phyloP scores from a whole-genome alignment of 64 coral and sea anemone genomes.

The Astreopora myriophthalma region DNA sequence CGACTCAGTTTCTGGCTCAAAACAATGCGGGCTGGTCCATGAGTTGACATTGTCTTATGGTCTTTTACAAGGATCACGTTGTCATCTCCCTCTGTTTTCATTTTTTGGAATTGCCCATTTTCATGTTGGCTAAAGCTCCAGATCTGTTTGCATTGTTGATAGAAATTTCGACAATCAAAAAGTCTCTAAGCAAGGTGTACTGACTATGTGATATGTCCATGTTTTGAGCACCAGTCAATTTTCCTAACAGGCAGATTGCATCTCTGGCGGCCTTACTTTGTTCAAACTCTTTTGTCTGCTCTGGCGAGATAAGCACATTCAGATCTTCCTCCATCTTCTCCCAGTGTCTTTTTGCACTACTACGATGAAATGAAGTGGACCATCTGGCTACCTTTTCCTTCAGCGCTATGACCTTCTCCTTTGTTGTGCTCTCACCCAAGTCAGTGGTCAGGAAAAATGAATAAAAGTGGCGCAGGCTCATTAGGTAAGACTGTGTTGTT shows the following conservation, averaged over 20 bases:
- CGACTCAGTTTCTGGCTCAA: slow-evolving; percentile 14
- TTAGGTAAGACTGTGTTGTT: background rate
- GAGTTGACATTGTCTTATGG: slow-evolving; percentile 47
- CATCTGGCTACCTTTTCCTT: slow-evolving; percentile 50
- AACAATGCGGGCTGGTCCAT: slow-evolving; percentile 58
- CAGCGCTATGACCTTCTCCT: slow-evolving; percentile 23
- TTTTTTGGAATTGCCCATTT: slow-evolving; percentile 15
- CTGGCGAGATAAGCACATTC: slow-evolving; percentile 16
- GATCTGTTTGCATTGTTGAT: slow-evolving; percentile 61
- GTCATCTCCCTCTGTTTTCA: slow-evolving; percentile 24
- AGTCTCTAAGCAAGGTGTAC: slow-evolving; percentile 57
- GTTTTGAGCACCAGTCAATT: slow-evolving; percentile 36
- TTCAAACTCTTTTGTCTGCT: slow-evolving; percentile 52
- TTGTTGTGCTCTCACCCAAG: background rate
- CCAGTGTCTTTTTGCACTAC: slow-evolving; percentile 39
- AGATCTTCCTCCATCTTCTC: slow-evolving; percentile 65
- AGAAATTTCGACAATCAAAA: slow-evolving; percentile 44
- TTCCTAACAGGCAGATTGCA: slow-evolving; percentile 32
- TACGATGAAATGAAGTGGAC: slow-evolving; percentile 4
- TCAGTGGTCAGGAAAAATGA: background rate
- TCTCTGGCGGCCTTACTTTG: slow-evolving; percentile 52
- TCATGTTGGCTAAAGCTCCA: slow-evolving; percentile 48
- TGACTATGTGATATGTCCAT: slow-evolving; percentile 21
- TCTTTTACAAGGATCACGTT: slow-evolving; percentile 26
- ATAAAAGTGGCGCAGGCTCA: background rate